Percentiles rank a stretch among this genome's conserved stretches.
These are phyloP conservation scores for Ailurus styani DNA, from an alignment of 2,113 vertebrate genomes.

Conservation along the genomic window DNA sequence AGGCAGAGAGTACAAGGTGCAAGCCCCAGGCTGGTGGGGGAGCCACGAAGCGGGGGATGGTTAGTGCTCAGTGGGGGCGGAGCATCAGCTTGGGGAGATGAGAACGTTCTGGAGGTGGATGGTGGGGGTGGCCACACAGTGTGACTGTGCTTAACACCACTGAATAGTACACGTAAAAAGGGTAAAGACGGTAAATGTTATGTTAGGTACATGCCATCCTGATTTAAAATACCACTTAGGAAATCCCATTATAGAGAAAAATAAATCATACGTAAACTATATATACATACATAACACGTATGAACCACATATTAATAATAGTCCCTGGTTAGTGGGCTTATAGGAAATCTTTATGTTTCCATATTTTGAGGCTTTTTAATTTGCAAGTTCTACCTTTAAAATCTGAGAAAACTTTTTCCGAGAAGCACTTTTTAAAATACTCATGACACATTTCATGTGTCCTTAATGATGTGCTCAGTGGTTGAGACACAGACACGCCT, in stretches of 20 bases:
- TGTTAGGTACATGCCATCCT: neutral
- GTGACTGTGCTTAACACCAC: neutral
- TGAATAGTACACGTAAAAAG: neutral
- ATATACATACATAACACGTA: neutral
- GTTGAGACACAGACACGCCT: neutral
- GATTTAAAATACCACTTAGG: neutral
- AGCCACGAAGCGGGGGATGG: neutral
- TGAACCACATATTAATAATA: neutral
- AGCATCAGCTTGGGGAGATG: neutral
- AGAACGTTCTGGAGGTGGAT: accelerated
- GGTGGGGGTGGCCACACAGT: neutral
- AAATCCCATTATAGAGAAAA: neutral
- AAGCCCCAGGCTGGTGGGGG: neutral
- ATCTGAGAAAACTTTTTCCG: neutral
- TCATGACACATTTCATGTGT: neutral
- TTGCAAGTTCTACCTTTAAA: neutral
- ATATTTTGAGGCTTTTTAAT: neutral
- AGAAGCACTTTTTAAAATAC: neutral
- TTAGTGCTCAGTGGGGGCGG: neutral
- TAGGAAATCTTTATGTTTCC: neutral
- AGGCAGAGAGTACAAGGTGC: too few species aligned
- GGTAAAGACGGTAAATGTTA: neutral
- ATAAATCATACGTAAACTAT: neutral
- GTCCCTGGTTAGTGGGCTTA: neutral
- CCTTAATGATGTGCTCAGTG: neutral